A percentile compares a stretch with the other conserved stretches of the same genome.
phyloP scores from a whole-genome alignment of 2,888 invertebrate genomes.

The Acheta domesticus region DNA sequence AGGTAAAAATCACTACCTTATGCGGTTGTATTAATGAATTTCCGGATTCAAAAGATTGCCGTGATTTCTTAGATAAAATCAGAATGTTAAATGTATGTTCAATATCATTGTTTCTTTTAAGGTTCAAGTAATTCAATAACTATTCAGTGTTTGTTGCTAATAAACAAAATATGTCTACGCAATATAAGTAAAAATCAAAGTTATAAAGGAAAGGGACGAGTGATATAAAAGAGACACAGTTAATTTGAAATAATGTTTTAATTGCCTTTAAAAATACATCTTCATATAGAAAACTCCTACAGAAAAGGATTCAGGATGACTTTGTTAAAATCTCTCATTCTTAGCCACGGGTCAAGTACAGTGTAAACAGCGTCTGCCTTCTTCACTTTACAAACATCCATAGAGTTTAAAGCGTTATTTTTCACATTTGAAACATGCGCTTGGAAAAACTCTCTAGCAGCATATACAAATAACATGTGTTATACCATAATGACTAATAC shows the following conservation, averaged over 20 bases:
- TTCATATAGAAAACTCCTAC: conserved; percentile 11
- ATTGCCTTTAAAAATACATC: conserved; percentile 18
- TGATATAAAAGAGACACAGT: background rate
- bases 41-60: too few species aligned
- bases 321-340: background rate
- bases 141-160: too few species aligned
- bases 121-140: too few species aligned
- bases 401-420: conserved; percentile 11
- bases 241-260: conserved; percentile 18
- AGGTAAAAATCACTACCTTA: too few species aligned
- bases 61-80: too few species aligned
- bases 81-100: too few species aligned
- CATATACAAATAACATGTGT: conserved; percentile 18
- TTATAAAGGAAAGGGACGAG: background rate
- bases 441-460: conserved; percentile 11
- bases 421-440: conserved; percentile 2
- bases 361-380: background rate
- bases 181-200: background rate
- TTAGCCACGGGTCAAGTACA: background rate
- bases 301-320: conserved; percentile 18
- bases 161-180: background rate
- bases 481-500: conserved; percentile 18
- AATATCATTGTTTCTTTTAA: too few species aligned
- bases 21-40: too few species aligned
- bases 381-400: conserved; percentile 11